A percentile compares a stretch with the other conserved stretches of the same genome.
phyloP scores from a whole-genome alignment of 2,113 vertebrate genomes.

The Hirundichthys speculiger region DNA sequence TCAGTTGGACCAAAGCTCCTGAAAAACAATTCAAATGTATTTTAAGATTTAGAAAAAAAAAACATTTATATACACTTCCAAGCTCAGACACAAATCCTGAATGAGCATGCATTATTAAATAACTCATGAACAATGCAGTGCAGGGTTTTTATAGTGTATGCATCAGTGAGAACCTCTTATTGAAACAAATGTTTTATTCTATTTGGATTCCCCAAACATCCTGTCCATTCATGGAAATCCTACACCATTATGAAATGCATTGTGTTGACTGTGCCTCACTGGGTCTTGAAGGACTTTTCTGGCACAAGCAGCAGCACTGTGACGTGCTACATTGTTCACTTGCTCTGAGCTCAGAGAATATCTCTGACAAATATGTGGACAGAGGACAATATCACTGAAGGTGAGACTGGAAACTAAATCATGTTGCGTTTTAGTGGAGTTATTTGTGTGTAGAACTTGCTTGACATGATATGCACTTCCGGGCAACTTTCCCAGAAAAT shows the following conservation, averaged over 20 bases:
- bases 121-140: background rate
- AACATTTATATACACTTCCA: background rate
- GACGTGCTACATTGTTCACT: constrained; percentile 20
- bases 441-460: background rate
- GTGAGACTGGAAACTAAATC: background rate
- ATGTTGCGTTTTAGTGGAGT: background rate
- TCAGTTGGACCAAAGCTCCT: constrained; percentile 5
- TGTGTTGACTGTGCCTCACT: background rate
- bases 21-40: background rate
- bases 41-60: too few relatives aligned
- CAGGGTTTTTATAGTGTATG: background rate
- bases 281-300: constrained; percentile 24
- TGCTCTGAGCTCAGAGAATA: constrained; percentile 16
- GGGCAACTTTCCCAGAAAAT: too few relatives aligned
- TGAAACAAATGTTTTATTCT: constrained; percentile 17
- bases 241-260: constrained; percentile 15
- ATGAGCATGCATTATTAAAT: constrained; percentile 1
- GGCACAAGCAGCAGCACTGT: constrained; percentile 22
- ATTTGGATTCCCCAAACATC: constrained; percentile 2
- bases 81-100: background rate
- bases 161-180: constrained; percentile 6
- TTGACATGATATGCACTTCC: background rate
- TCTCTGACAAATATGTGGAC: constrained; percentile 1
- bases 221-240: constrained; percentile 15
- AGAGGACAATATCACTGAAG: background rate